These are phyloP conservation scores for Dilophus febrilis DNA, from an alignment of 2,888 invertebrate genomes.

Conservation along the genomic window DNA sequence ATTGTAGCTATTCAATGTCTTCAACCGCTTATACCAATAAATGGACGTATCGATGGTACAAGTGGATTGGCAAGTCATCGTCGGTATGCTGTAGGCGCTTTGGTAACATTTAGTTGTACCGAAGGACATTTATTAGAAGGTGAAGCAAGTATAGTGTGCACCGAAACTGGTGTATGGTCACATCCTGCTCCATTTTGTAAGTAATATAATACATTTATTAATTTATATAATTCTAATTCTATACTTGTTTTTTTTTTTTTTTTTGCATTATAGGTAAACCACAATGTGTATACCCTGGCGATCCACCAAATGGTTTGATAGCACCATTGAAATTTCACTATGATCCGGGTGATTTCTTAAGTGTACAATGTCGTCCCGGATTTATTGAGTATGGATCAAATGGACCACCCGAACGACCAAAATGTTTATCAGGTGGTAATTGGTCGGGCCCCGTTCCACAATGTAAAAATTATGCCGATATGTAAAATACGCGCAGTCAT, in stretches of 20 bases:
- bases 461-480: constrained; percentile 45
- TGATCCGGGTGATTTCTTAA: constrained; percentile 53
- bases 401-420: constrained; percentile 41
- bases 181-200: constrained; percentile 69
- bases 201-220: constrained; percentile 14
- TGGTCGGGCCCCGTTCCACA: constrained; percentile 52
- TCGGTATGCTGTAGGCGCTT: constrained; percentile 59
- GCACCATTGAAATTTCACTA: constrained; percentile 56
- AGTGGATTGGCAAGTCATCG: constrained; percentile 29
- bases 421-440: constrained; percentile 45
- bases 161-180: constrained; percentile 77
- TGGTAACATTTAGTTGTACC: constrained; percentile 60
- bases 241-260: constrained; percentile 2
- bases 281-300: constrained; percentile 53
- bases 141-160: constrained; percentile 69
- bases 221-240: neutral
- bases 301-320: constrained; percentile 51
- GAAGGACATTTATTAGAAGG: constrained; percentile 45
- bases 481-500: constrained; percentile 29
- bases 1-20: constrained; percentile 64
- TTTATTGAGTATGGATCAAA: constrained; percentile 33
- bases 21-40: constrained; percentile 51
- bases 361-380: constrained; percentile 50
- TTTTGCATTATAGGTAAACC: constrained; percentile 40
- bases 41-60: constrained; percentile 40